These are phyloP conservation scores for Donacobius atricapilla DNA, from an alignment of 2,113 vertebrate species.

Conservation along the genomic window DNA sequence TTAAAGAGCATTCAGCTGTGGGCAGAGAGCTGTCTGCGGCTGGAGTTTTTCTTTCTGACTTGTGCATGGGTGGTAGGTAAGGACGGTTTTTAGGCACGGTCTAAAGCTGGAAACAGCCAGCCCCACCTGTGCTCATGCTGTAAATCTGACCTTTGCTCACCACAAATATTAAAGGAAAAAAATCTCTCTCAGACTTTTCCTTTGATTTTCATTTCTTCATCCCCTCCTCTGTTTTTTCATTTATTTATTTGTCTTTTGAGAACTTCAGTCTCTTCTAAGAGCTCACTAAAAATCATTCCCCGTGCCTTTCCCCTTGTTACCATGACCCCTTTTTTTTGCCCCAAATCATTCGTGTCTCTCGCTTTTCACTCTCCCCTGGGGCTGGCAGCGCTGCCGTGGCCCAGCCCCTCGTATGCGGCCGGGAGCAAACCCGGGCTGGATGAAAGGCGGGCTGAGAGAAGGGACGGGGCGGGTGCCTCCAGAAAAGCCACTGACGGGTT, in stretches of 20 bases:
- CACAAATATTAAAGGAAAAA: not conserved
- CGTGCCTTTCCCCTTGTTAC: not conserved
- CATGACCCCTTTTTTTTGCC: not conserved
- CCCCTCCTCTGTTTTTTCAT: not conserved
- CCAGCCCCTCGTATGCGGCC: not conserved
- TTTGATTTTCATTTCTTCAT: not conserved
- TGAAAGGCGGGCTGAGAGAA: not conserved
- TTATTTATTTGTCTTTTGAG: not conserved
- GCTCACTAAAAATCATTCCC: not conserved
- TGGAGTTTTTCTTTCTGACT: not conserved
- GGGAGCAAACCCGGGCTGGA: accelerated
- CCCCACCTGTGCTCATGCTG: not conserved
- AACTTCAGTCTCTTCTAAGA: not conserved
- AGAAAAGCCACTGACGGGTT: not conserved
- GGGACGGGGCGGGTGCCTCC: not conserved
- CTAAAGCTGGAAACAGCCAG: not conserved
- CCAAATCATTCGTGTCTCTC: accelerated
- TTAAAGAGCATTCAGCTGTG: not conserved
- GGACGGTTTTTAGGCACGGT: accelerated
- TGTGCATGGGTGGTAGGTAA: accelerated
- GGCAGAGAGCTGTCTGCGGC: not conserved
- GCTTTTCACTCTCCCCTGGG: accelerated
- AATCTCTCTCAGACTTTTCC: not conserved
- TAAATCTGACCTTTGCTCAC: not conserved
- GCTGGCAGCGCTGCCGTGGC: accelerated